These are phyloP conservation scores for Trichopoda pennipes DNA, from an alignment of 2,888 invertebrate genomes.

Conservation along the genomic window DNA sequence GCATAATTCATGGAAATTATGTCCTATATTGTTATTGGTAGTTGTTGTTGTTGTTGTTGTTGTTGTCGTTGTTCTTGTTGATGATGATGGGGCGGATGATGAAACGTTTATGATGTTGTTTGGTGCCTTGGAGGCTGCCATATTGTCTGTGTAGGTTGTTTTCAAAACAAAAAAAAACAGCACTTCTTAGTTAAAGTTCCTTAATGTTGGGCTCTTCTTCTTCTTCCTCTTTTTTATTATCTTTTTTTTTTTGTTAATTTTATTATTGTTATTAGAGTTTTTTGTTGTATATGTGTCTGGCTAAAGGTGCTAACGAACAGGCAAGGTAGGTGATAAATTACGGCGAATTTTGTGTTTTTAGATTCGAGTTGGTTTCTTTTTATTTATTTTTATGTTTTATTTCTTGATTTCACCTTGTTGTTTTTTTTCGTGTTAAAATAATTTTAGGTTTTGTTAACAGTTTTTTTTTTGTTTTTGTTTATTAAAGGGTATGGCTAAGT, in stretches of 20 bases:
- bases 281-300: constrained; percentile 3
- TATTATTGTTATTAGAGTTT: not conserved
- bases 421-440: constrained; percentile 28
- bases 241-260: not conserved
- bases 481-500: constrained; percentile 10
- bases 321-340: constrained; percentile 51
- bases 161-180: too few species aligned
- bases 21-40: constrained; percentile 33
- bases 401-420: not conserved
- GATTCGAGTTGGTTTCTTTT: constrained; percentile 16
- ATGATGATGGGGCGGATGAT: constrained; percentile 27
- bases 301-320: constrained; percentile 14
- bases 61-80: too few species aligned
- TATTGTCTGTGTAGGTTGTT: constrained; percentile 59
- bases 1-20: constrained; percentile 69
- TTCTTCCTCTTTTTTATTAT: too few species aligned
- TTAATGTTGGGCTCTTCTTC: constrained; percentile 29
- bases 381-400: not conserved
- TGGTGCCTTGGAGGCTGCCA: constrained; percentile 66
- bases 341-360: constrained; percentile 30
- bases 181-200: constrained; percentile 32
- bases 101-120: constrained; percentile 40
- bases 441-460: constrained; percentile 13
- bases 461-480: not conserved
- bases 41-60: not conserved